Conservation (phyloP, 2,797 vertebrate species). For the Rhincodon typus region DNA sequence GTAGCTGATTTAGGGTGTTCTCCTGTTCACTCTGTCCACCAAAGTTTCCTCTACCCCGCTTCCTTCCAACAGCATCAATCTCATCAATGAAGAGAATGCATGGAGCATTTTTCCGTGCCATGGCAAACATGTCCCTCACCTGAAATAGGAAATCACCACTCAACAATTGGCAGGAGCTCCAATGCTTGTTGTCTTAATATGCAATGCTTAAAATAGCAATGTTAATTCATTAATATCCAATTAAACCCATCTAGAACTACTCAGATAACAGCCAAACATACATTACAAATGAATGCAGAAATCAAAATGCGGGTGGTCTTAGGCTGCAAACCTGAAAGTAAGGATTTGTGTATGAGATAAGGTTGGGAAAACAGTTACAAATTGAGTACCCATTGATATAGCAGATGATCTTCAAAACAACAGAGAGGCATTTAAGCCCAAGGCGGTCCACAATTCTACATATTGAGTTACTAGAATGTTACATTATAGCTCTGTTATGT, state of each 20-base stretch:
- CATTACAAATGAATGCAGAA: not conserved
- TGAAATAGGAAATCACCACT: constrained; percentile 43
- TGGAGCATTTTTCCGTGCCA: constrained; percentile 66
- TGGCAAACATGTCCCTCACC: constrained; percentile 67
- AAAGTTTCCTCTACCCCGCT: constrained; percentile 56
- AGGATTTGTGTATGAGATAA: not conserved
- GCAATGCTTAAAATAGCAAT: not conserved
- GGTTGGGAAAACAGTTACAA: not conserved
- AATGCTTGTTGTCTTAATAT: not conserved
- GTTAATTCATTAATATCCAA: not conserved
- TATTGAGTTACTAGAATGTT: not conserved
- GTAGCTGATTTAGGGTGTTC: constrained; percentile 71
- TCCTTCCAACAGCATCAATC: constrained; percentile 70
- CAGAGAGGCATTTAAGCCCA: not conserved
- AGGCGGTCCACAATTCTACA: not conserved
- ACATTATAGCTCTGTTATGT: not conserved
- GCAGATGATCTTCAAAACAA: not conserved
- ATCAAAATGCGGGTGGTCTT: not conserved
- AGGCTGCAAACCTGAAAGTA: not conserved
- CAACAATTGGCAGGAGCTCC: not conserved
- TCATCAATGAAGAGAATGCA: constrained; percentile 77
- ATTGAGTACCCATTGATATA: not conserved
- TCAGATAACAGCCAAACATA: not conserved
- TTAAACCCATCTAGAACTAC: not conserved
- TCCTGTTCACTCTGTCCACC: constrained; percentile 67